These are phyloP conservation scores for Bhutanitis thaidina DNA, from an alignment of 2,888 invertebrate species.

Conservation along the genomic window DNA sequence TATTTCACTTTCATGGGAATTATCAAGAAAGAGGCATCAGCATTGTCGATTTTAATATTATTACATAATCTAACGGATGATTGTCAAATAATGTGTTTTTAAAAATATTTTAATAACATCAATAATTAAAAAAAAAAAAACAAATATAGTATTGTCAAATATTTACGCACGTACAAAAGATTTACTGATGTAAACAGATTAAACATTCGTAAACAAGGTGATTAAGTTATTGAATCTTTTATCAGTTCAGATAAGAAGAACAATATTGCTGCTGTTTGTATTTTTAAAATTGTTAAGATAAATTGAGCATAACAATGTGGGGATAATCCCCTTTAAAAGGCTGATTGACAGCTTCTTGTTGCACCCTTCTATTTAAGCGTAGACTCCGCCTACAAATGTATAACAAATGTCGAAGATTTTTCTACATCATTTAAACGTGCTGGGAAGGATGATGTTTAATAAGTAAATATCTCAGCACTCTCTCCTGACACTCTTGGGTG, in stretches of 20 bases:
- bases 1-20: too few relatives aligned
- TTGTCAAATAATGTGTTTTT: too few relatives aligned
- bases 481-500: too few relatives aligned
- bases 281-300: conserved; percentile 23
- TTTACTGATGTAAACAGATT: conserved; percentile 12
- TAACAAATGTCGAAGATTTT: conserved; percentile 8
- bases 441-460: too few relatives aligned
- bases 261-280: conserved; percentile 23
- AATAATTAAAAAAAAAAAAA: background rate
- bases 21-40: too few relatives aligned
- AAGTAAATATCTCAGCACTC: too few relatives aligned
- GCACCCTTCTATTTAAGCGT: conserved; percentile 30
- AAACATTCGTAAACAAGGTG: conserved; percentile 41
- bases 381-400: conserved; percentile 39
- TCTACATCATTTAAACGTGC: too few relatives aligned
- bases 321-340: conserved; percentile 40
- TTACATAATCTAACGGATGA: too few relatives aligned
- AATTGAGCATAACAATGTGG: conserved; percentile 21
- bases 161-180: conserved; percentile 2
- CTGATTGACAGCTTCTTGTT: conserved; percentile 55
- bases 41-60: too few relatives aligned
- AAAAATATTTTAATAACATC: background rate
- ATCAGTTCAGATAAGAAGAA: conserved; percentile 22
- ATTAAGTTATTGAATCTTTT: conserved; percentile 35
- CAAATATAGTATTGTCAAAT: background rate